Conservation (phyloP, 2,888 invertebrate genomes). For the Scelioninae gen. 1 region DNA sequence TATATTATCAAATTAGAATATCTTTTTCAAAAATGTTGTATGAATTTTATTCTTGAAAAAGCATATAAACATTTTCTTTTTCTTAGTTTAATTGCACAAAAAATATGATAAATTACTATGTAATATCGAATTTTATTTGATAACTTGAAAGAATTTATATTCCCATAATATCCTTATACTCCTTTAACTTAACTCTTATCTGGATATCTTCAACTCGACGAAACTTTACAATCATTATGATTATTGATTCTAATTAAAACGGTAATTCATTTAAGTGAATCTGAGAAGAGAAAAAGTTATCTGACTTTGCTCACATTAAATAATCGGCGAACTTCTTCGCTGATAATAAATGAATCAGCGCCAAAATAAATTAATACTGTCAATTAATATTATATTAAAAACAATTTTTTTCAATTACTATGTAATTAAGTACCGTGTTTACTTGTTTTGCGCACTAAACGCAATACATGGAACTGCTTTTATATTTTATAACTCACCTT, state of each 20-base stretch:
- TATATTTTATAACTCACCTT: constrained; percentile 39
- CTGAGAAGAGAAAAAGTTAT: constrained; percentile 27
- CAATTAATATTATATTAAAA: constrained; percentile 32
- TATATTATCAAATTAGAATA: too few relatives aligned
- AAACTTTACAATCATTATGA: constrained; percentile 51
- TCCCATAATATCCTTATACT: too few relatives aligned
- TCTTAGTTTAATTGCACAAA: too few relatives aligned
- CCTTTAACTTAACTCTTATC: background rate
- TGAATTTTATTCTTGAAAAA: too few relatives aligned
- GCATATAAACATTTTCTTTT: too few relatives aligned
- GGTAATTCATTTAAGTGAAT: constrained; percentile 51
- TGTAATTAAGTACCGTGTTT: background rate
- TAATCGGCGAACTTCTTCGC: constrained; percentile 22
- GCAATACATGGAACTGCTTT: constrained; percentile 25
- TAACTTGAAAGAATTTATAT: too few relatives aligned
- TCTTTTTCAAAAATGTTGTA: too few relatives aligned
- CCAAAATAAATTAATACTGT: constrained; percentile 26
- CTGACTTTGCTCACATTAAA: background rate
- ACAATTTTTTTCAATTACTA: constrained; percentile 35
- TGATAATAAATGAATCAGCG: constrained; percentile 13
- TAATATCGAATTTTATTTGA: too few relatives aligned
- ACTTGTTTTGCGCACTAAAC: constrained; percentile 16
- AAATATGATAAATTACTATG: too few relatives aligned
- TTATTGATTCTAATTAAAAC: constrained; percentile 63
- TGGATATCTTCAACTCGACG: constrained; percentile 43